Conservation (phyloP, 1,140 invertebrate species). For the Phenacoccus solenopsis region DNA sequence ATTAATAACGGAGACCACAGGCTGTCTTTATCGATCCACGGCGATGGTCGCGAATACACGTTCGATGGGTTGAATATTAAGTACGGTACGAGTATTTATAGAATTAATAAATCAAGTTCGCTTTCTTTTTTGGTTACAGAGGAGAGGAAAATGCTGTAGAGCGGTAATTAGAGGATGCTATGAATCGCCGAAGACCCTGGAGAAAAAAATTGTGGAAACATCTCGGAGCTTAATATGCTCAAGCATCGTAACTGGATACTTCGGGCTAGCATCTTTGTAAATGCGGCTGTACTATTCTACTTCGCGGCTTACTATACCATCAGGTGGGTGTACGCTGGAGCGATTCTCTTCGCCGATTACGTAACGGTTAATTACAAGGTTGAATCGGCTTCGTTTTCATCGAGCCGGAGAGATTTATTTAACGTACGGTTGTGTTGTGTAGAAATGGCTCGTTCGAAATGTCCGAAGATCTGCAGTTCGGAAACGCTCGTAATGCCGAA, state of each 20-base stretch:
- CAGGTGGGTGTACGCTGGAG: neutral
- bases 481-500: neutral
- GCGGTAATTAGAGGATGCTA: conserved; percentile 13
- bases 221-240: conserved; percentile 14
- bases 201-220: conserved; percentile 16
- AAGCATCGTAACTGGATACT: conserved; percentile 11
- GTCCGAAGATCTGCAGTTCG: neutral
- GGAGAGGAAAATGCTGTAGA: neutral
- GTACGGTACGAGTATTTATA: neutral
- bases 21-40: no score
- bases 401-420: neutral
- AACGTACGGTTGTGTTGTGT: neutral
- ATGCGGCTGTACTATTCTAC: conserved; percentile 8
- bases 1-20: no score
- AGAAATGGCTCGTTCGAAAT: conserved; percentile 1
- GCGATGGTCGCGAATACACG: no score
- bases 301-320: neutral
- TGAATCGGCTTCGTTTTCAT: no score
- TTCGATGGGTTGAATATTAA: no score
- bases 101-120: neutral
- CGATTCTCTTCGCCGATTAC: no score
- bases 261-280: conserved; percentile 13
- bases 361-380: no score
- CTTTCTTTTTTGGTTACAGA: neutral
- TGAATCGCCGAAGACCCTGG: conserved; percentile 11